phyloP scores from a whole-genome alignment of 1,140 invertebrate genomes.

The Antheraea mylitta region DNA sequence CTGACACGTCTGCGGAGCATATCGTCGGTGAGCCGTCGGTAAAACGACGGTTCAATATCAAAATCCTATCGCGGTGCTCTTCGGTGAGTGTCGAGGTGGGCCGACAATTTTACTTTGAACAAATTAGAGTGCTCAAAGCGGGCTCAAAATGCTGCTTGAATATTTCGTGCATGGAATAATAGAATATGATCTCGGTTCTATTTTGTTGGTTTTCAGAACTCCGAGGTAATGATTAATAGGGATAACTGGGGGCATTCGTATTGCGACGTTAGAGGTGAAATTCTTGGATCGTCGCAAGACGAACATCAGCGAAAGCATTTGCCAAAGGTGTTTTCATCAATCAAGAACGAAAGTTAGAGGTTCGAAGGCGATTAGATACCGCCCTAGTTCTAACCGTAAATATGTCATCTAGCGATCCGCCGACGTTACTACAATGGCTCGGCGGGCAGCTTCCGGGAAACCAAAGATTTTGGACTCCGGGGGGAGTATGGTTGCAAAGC shows the following conservation, averaged over 20 bases:
- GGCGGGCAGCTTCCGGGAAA: constrained; percentile 83
- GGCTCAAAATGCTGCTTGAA: constrained; percentile 83
- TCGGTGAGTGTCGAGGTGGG: constrained; percentile 82
- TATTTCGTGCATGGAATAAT: constrained; percentile 90
- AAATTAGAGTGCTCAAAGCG: constrained; percentile 92
- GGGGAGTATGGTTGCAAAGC: constrained; percentile 95
- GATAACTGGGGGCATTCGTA: constrained; percentile 87
- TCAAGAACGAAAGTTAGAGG: constrained; percentile 92
- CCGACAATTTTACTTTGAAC: constrained; percentile 88
- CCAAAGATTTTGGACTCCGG: constrained; percentile 92
- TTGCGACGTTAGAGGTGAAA: constrained; percentile 88
- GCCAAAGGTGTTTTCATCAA: constrained; percentile 91
- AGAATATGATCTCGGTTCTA: constrained; percentile 90
- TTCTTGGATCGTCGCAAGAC: constrained; percentile 90
- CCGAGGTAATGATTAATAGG: constrained; percentile 90
- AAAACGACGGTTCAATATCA: constrained; percentile 66
- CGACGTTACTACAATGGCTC: constrained; percentile 80
- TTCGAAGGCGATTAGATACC: constrained; percentile 91
- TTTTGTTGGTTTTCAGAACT: constrained; percentile 85
- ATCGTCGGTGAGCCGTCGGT: constrained; percentile 66
- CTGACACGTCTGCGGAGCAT: constrained; percentile 72
- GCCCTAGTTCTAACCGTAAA: constrained; percentile 93
- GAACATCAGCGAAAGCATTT: constrained; percentile 88
- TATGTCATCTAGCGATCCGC: constrained; percentile 89
- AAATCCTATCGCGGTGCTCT: constrained; percentile 80